phyloP scores from a whole-genome alignment of 2,113 vertebrate genomes.

The Dasyurus viverrinus region DNA sequence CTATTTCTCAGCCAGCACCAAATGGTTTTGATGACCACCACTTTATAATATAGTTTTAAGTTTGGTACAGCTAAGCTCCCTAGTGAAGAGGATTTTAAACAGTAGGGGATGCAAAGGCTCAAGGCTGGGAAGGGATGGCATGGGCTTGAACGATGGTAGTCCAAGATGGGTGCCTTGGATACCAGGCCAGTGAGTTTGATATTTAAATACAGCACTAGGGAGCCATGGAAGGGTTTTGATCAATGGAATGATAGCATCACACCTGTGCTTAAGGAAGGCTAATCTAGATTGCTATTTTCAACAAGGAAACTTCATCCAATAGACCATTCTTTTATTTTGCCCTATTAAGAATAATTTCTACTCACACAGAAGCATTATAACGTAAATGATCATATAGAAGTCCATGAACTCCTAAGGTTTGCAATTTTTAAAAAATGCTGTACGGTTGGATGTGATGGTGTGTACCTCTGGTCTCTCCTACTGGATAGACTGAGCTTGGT shows the following conservation, averaged over 20 bases:
- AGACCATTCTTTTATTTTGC: neutral
- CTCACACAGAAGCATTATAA: neutral
- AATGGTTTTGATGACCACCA: too few relatives aligned
- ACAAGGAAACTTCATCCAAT: neutral
- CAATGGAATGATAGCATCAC: neutral
- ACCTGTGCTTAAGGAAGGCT: neutral
- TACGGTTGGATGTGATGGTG: neutral
- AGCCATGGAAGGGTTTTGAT: neutral
- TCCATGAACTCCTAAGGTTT: neutral
- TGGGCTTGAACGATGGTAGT: neutral
- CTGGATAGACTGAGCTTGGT: neutral
- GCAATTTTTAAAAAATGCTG: neutral
- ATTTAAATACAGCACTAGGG: too few relatives aligned
- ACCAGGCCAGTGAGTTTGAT: neutral
- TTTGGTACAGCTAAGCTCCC: too few relatives aligned
- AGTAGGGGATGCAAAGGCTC: neutral
- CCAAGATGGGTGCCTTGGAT: neutral
- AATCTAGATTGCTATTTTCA: neutral
- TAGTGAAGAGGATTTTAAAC: neutral
- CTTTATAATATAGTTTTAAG: too few relatives aligned
- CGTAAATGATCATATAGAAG: neutral
- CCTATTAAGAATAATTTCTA: neutral
- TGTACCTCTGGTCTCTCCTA: neutral
- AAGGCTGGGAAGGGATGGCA: neutral
- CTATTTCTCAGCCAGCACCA: too few relatives aligned